phyloP scores from a whole-genome alignment of 23 tunicate species.

The Halocynthia roretzi region DNA sequence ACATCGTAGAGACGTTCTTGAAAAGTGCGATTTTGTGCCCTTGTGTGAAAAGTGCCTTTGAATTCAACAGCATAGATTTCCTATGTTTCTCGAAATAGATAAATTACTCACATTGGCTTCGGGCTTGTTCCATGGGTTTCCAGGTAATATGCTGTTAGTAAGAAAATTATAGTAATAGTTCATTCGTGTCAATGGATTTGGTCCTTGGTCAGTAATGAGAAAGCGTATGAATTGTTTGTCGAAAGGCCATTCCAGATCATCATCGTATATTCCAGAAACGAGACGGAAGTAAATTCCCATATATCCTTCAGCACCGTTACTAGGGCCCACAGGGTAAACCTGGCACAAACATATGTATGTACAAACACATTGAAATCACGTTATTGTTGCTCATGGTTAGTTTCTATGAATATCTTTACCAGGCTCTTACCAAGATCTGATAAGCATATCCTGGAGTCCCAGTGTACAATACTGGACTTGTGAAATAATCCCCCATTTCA shows the following conservation, averaged over 20 bases:
- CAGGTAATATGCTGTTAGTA: constrained; percentile 19
- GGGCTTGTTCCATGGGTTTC: constrained; percentile 53
- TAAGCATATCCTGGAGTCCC: constrained; percentile 76
- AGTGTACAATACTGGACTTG: constrained; percentile 55
- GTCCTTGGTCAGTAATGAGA: constrained; percentile 64
- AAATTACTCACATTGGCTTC: too few species aligned
- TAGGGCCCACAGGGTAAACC: constrained; percentile 76
- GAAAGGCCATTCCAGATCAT: constrained; percentile 71
- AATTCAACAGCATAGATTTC: too few species aligned
- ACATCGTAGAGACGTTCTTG: too few species aligned
- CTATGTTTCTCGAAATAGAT: too few species aligned
- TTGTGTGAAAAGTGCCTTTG: background rate
- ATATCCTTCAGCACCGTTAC: constrained; percentile 28
- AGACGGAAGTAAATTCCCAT: constrained; percentile 57
- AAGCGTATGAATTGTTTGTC: constrained; percentile 41
- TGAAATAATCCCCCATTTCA: constrained; percentile 32
- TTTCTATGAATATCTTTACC: background rate
- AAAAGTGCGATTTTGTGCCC: background rate
- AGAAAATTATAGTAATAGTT: constrained; percentile 36
- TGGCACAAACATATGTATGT: constrained; percentile 3
- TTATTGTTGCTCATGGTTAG: too few species aligned
- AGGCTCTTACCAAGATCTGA: constrained; percentile 44
- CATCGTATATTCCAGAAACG: constrained; percentile 61
- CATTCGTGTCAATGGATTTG: constrained; percentile 70
- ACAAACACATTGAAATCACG: too few species aligned